These are phyloP conservation scores for Heteropelma amictum DNA, from an alignment of 2,888 invertebrate genomes.

Conservation along the genomic window DNA sequence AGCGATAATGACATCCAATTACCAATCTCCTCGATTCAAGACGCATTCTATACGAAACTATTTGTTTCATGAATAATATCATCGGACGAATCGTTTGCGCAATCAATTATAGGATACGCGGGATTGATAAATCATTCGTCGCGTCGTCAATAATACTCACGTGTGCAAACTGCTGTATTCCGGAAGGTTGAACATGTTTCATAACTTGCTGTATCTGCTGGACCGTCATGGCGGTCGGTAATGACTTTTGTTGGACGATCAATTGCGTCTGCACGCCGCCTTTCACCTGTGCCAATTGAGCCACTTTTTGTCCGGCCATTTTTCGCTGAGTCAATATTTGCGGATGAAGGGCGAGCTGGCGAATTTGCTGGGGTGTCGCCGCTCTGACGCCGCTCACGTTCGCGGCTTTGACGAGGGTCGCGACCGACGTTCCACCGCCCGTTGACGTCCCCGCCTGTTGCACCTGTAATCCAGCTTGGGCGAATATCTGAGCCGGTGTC, in stretches of 20 bases:
- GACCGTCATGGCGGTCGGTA: slow-evolving; percentile 84
- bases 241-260: slow-evolving; percentile 84
- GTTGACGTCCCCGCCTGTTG: slow-evolving; percentile 79
- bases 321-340: slow-evolving; percentile 81
- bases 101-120: neutral
- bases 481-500: slow-evolving; percentile 80
- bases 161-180: slow-evolving; percentile 75
- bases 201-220: slow-evolving; percentile 88
- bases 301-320: slow-evolving; percentile 81
- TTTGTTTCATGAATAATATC: too few relatives aligned
- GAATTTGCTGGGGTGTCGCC: slow-evolving; percentile 83
- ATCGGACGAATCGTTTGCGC: neutral
- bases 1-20: too few relatives aligned
- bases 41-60: too few relatives aligned
- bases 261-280: slow-evolving; percentile 83
- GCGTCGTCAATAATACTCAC: slow-evolving; percentile 67
- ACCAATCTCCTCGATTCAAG: too few relatives aligned
- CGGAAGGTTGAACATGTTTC: slow-evolving; percentile 80
- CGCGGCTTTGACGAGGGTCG: slow-evolving; percentile 83
- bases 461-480: slow-evolving; percentile 80
- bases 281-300: slow-evolving; percentile 80
- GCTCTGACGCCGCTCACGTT: slow-evolving; percentile 79
- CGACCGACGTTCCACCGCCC: slow-evolving; percentile 79
- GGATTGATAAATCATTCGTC: too few relatives aligned
- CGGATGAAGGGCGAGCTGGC: slow-evolving; percentile 83